Evolutionary conservation across 2,113 vertebrate genomes (phyloP).

Genomic region (Corydoras sp.): DNA sequence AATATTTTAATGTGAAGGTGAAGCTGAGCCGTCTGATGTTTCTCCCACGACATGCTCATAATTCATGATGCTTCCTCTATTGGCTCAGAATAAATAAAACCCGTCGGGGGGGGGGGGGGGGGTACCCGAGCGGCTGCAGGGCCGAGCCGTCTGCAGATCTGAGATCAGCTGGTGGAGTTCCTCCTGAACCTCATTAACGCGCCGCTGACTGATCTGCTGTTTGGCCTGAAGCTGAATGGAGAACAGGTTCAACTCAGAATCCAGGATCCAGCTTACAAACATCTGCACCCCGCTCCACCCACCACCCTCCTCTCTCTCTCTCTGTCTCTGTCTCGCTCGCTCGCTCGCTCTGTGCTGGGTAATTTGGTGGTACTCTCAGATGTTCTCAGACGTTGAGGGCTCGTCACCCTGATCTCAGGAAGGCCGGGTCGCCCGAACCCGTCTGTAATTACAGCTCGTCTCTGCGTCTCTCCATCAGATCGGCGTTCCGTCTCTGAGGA

Average conservation of each 20-base stretch:
- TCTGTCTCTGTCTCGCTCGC: not conserved
- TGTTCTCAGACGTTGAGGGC: not conserved
- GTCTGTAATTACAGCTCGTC: not conserved
- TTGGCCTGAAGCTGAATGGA: too few species aligned
- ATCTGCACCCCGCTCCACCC: not conserved
- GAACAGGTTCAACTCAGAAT: too few species aligned
- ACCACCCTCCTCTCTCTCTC: not conserved
- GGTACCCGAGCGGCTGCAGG: too few species aligned
- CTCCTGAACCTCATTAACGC: too few species aligned
- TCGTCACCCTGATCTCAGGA: not conserved
- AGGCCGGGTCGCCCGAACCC: not conserved
- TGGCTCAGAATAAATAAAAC: not conserved
- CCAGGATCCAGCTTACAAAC: too few species aligned
- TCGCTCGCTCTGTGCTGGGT: not conserved
- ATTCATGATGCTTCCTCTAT: not conserved
- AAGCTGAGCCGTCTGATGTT: not conserved
- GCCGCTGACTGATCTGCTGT: too few species aligned
- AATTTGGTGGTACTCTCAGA: not conserved
- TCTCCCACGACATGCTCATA: not conserved
- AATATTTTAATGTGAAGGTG: not conserved
- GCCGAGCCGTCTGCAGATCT: too few species aligned
- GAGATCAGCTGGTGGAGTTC: too few species aligned
- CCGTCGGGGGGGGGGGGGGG: too few species aligned
- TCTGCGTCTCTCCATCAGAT: not conserved
- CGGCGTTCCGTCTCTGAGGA: not conserved